These are phyloP conservation scores for Agapostemon virescens DNA, from an alignment of 2,888 invertebrate species.

Conservation along the genomic window DNA sequence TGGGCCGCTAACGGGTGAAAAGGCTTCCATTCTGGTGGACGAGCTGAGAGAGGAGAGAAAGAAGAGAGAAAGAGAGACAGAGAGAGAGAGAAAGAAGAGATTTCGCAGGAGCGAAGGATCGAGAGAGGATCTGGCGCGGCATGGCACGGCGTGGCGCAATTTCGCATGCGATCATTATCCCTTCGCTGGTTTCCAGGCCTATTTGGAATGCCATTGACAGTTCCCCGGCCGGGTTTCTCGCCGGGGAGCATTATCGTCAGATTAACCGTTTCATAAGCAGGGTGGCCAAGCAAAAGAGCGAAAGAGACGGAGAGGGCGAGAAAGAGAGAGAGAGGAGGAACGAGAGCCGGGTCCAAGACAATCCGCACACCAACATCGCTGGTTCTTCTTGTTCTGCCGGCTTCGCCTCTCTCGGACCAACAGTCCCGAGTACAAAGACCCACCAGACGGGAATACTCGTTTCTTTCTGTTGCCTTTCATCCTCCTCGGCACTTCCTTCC, in stretches of 20 bases:
- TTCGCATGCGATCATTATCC: conserved; percentile 64
- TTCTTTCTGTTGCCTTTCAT: conserved; percentile 69
- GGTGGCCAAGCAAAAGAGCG: conserved; percentile 40
- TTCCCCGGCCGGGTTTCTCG: conserved; percentile 51
- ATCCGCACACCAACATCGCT: conserved; percentile 52
- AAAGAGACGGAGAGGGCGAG: neutral
- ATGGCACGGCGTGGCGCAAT: conserved; percentile 19
- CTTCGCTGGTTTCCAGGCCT: conserved; percentile 35
- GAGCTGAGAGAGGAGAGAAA: conserved; percentile 4
- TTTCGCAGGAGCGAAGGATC: conserved; percentile 31
- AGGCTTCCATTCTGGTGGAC: conserved; percentile 21
- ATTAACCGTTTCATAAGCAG: conserved; percentile 66
- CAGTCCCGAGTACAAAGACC: conserved; percentile 68
- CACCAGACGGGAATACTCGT: conserved; percentile 70
- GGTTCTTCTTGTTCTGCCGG: conserved; percentile 58
- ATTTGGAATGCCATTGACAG: conserved; percentile 65
- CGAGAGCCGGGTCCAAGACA: conserved; percentile 53
- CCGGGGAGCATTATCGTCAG: conserved; percentile 61
- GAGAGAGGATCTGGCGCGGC: neutral
- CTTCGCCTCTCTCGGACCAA: conserved; percentile 44
- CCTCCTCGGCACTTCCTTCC: conserved; percentile 68
- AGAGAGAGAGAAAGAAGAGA: neutral
- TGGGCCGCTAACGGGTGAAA: conserved; percentile 33
- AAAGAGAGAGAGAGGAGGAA: no score
- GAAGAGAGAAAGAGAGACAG: neutral